These are phyloP conservation scores for Hemitrygon akajei DNA, from an alignment of 2,797 vertebrate genomes.

Conservation along the genomic window DNA sequence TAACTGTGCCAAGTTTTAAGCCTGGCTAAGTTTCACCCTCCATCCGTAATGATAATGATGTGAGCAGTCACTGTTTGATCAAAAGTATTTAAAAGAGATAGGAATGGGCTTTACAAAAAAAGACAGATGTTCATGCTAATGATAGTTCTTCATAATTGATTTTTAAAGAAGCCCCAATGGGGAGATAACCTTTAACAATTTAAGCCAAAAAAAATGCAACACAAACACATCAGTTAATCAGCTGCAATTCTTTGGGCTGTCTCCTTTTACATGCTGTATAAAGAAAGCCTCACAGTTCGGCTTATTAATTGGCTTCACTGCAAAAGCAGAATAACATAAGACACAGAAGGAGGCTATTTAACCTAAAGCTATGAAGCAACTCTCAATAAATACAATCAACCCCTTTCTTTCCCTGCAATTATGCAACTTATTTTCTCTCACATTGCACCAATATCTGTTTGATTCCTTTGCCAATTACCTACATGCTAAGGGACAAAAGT, in stretches of 20 bases:
- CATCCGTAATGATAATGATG: not conserved
- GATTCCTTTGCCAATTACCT: too few species aligned
- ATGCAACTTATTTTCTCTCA: too few species aligned
- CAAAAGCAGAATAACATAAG: not conserved
- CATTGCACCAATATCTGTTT: too few species aligned
- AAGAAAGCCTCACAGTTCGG: not conserved
- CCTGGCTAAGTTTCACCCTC: not conserved
- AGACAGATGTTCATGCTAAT: not conserved
- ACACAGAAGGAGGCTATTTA: too few species aligned
- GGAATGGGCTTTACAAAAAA: not conserved
- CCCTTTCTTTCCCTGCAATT: too few species aligned
- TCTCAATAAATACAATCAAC: too few species aligned
- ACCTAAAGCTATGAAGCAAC: too few species aligned
- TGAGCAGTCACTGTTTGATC: not conserved
- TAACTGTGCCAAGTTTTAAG: not conserved
- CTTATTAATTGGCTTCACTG: not conserved
- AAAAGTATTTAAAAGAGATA: conserved; percentile 7
- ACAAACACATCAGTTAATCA: not conserved
- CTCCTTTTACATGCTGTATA: not conserved
- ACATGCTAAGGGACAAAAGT: too few species aligned
- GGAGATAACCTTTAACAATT: not conserved
- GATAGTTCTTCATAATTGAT: conserved; percentile 9
- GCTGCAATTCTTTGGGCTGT: not conserved
- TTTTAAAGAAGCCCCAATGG: not conserved
- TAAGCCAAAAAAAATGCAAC: not conserved